These are phyloP conservation scores for Columba guinea DNA, from an alignment of 2,797 vertebrate species.

Conservation along the genomic window DNA sequence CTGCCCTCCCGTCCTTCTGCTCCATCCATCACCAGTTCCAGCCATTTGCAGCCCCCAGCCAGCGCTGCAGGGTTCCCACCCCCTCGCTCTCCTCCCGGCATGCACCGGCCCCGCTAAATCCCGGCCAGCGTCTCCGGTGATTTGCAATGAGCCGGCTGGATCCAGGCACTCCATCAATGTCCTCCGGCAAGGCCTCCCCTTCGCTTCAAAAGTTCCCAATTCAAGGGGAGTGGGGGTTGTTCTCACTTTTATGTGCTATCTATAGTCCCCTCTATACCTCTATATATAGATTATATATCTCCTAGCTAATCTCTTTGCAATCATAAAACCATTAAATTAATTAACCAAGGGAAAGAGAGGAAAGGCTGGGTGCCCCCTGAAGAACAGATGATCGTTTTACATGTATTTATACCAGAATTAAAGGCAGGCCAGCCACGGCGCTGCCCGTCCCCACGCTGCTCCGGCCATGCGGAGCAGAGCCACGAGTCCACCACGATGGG, in stretches of 20 bases:
- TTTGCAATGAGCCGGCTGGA: background rate
- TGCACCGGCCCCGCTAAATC: background rate
- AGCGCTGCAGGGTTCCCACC: background rate
- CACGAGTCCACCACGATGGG: background rate
- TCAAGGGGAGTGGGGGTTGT: background rate
- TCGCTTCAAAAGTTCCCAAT: background rate
- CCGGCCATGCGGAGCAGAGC: background rate
- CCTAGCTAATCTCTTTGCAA: slow-evolving; percentile 62
- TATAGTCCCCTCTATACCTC: slow-evolving; percentile 40
- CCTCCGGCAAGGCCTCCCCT: background rate
- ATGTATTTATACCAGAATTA: background rate
- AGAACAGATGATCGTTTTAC: background rate
- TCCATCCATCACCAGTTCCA: fast-evolving
- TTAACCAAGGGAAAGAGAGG: slow-evolving; percentile 56
- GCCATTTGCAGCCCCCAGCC: background rate
- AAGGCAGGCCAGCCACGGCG: background rate
- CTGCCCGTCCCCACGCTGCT: background rate
- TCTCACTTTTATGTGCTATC: slow-evolving; percentile 23
- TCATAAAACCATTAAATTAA: slow-evolving; percentile 73
- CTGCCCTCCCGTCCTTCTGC: background rate
- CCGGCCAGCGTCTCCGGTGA: background rate
- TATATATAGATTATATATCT: slow-evolving; percentile 54
- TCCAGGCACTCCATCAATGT: background rate
- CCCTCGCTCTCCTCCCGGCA: background rate
- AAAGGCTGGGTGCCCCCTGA: background rate